A percentile compares a stretch with the other conserved stretches of the same genome.
phyloP scores from a whole-genome alignment of 2,797 vertebrate species.

The Notolepis coatsorum region DNA sequence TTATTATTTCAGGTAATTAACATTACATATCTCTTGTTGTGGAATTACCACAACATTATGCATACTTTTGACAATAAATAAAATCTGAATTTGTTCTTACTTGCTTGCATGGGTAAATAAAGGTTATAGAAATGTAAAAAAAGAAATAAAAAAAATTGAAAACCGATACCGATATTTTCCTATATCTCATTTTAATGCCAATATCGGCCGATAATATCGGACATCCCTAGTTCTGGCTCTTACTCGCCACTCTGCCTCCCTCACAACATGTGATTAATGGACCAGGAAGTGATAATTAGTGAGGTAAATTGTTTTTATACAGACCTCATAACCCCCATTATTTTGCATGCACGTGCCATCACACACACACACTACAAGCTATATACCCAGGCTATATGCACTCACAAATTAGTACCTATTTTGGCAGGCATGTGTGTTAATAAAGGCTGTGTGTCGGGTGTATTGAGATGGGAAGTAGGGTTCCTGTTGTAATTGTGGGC shows the following conservation, averaged over 20 bases:
- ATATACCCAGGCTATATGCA: slow-evolving; percentile 5
- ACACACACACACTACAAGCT: slow-evolving; percentile 16
- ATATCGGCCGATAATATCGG: too few species aligned
- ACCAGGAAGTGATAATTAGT: slow-evolving; percentile 65
- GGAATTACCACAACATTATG: too few species aligned
- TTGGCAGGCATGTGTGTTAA: slow-evolving; percentile 18
- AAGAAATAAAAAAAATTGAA: too few species aligned
- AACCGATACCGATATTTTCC: too few species aligned
- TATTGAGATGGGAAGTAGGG: slow-evolving; percentile 37
- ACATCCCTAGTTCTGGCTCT: too few species aligned
- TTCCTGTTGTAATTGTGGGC: slow-evolving; percentile 55
- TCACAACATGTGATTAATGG: slow-evolving; percentile 61
- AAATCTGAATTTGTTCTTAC: too few species aligned
- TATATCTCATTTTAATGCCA: too few species aligned
- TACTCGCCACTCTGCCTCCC: slow-evolving; percentile 37
- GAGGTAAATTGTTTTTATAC: slow-evolving; percentile 65
- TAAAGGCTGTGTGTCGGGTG: slow-evolving; percentile 10
- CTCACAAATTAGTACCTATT: slow-evolving; percentile 40
- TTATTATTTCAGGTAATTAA: too few species aligned
- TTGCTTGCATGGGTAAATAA: too few species aligned
- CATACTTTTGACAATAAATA: too few species aligned
- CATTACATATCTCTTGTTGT: too few species aligned
- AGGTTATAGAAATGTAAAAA: too few species aligned
- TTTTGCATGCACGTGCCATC: slow-evolving; percentile 36
- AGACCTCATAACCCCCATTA: slow-evolving; percentile 45